Percentiles rank a stretch among this genome's conserved stretches.
These are phyloP conservation scores for Oostethus manadensis DNA, from an alignment of 2,113 vertebrate genomes.

Conservation along the genomic window DNA sequence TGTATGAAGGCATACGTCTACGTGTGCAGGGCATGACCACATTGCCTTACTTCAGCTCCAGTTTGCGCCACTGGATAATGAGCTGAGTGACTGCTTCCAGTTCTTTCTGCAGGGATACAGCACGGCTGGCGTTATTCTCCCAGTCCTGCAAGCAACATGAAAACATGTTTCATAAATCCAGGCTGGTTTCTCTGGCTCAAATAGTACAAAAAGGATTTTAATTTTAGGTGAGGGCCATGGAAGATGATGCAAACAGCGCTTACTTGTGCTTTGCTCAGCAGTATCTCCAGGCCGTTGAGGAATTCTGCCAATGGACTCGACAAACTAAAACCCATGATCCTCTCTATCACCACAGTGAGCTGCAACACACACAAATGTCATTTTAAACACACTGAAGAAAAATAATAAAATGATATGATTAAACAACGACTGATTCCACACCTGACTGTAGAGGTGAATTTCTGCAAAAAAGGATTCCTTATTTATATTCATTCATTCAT, in stretches of 20 bases:
- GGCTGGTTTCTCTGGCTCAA: background rate
- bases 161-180: background rate
- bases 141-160: slow-evolving; percentile 77
- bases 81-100: slow-evolving; percentile 85
- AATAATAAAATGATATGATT: no score
- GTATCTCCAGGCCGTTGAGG: slow-evolving; percentile 93
- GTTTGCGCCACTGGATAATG: slow-evolving; percentile 91
- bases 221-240: background rate
- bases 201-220: background rate
- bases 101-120: slow-evolving; percentile 82
- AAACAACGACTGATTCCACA: no score
- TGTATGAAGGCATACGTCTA: background rate
- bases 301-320: slow-evolving; percentile 91
- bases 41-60: slow-evolving; percentile 84
- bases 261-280: slow-evolving; percentile 92
- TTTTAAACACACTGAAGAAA: background rate
- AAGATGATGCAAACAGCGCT: slow-evolving; percentile 15
- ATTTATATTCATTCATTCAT: no score
- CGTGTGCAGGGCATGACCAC: background rate
- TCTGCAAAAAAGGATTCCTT: no score
- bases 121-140: slow-evolving; percentile 88
- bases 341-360: slow-evolving; percentile 85
- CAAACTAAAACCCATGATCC: slow-evolving; percentile 85
- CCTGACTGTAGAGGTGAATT: no score
- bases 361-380: slow-evolving; percentile 48